Conservation (phyloP, 2,113 vertebrate species). For the Neogale vison region DNA sequence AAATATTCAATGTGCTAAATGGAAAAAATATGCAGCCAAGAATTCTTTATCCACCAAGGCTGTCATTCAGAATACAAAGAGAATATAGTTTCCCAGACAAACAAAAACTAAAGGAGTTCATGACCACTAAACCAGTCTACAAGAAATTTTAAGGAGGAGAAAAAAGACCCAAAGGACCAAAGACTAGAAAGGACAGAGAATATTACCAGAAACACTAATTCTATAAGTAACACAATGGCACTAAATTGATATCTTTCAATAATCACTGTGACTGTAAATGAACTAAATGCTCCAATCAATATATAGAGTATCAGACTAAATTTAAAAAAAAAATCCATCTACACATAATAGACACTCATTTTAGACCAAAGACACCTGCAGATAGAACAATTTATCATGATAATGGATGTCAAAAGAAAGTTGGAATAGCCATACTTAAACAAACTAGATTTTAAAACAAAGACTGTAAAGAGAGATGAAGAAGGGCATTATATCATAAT, state of each 20-base stretch:
- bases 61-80: background rate
- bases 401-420: background rate
- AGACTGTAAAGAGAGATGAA: background rate
- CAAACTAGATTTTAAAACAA: background rate
- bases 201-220: background rate
- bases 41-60: background rate
- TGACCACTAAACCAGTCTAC: background rate
- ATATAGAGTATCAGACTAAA: background rate
- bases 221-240: background rate
- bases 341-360: background rate
- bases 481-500: background rate
- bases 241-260: background rate
- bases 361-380: background rate
- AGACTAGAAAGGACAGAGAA: background rate
- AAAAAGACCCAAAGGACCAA: background rate
- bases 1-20: background rate
- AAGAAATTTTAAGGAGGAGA: background rate
- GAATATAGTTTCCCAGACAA: background rate
- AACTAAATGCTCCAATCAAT: background rate
- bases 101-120: background rate
- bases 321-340: background rate
- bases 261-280: background rate
- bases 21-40: background rate
- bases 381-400: background rate
- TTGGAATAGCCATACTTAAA: background rate